Conservation (phyloP, 2,888 invertebrate species). For the Oscheius sp. region DNA sequence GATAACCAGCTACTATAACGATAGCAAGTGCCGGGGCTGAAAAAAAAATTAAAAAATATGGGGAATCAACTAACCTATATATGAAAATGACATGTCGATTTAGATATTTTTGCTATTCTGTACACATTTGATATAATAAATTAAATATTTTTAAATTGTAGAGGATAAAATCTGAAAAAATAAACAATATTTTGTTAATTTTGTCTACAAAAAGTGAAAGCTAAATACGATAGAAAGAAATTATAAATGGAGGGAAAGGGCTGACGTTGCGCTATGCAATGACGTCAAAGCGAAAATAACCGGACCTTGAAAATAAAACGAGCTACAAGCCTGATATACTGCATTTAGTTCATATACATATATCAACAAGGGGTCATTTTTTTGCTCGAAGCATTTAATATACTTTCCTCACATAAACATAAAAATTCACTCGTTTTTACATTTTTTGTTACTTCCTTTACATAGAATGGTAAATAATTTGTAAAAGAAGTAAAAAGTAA, state of each 20-base stretch:
- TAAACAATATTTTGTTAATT: neutral
- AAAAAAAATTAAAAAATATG: neutral
- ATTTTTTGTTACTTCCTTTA: too few relatives aligned
- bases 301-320: too few relatives aligned
- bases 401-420: too few relatives aligned
- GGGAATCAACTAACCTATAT: neutral
- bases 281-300: neutral
- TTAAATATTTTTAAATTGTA: too few relatives aligned
- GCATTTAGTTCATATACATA: neutral
- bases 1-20: constrained; percentile 73
- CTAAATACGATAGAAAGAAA: neutral
- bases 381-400: too few relatives aligned
- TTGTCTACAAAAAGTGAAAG: neutral
- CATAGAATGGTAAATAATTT: neutral
- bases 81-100: constrained; percentile 1
- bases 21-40: constrained; percentile 71
- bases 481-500: neutral
- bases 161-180: neutral
- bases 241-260: neutral
- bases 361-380: neutral
- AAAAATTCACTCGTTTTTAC: too few relatives aligned
- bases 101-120: neutral
- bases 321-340: too few relatives aligned
- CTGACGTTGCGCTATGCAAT: neutral
- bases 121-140: neutral